A percentile compares a stretch with the other conserved stretches of the same genome.
phyloP scores from a whole-genome alignment of 2,797 vertebrate genomes.

The Spinus pinus region DNA sequence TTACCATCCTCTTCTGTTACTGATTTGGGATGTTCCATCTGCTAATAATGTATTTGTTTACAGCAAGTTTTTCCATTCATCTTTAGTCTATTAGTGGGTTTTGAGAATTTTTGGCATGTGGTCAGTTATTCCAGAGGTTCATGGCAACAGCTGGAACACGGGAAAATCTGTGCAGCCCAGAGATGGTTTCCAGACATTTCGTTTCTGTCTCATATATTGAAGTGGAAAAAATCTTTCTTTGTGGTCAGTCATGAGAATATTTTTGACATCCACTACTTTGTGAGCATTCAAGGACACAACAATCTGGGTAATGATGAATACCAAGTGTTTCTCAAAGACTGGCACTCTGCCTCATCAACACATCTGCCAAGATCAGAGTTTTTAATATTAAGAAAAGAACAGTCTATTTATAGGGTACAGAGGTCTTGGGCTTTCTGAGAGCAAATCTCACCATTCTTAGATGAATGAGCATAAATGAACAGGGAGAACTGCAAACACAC shows the following conservation, averaged over 20 bases:
- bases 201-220: background rate
- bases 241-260: background rate
- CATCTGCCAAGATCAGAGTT: background rate
- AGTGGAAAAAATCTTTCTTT: background rate
- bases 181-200: background rate
- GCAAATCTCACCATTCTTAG: background rate
- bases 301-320: background rate
- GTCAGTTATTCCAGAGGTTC: background rate
- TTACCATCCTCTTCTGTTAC: background rate
- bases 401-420: background rate
- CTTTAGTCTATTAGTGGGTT: constrained; percentile 34
- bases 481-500: background rate
- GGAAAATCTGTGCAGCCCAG: background rate
- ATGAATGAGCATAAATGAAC: background rate
- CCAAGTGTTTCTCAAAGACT: background rate
- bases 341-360: background rate
- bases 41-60: constrained; percentile 13
- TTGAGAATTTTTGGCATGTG: constrained; percentile 9
- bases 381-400: background rate
- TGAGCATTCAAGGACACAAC: background rate
- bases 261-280: background rate
- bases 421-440: background rate
- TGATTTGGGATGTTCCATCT: constrained; percentile 6
- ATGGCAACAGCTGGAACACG: background rate
- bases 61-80: constrained; percentile 5